Conservation (phyloP, 2,797 vertebrate species). For the Limnodromus scolopaceus region DNA sequence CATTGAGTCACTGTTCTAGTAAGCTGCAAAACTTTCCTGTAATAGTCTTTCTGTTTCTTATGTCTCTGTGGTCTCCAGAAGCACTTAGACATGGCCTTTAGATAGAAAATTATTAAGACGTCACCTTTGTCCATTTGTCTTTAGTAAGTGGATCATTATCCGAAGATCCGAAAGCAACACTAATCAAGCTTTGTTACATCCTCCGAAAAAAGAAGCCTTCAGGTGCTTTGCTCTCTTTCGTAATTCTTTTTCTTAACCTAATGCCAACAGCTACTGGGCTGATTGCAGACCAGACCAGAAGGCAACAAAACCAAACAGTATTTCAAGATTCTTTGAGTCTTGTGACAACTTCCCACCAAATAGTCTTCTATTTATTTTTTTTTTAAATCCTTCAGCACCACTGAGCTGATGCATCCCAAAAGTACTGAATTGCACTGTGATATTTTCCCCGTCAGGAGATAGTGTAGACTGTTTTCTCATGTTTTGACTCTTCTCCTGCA, state of each 20-base stretch:
- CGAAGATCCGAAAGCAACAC: neutral
- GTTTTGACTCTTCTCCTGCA: neutral
- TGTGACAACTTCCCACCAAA: neutral
- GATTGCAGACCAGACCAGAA: neutral
- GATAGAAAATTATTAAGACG: neutral
- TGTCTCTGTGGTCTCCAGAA: neutral
- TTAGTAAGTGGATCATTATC: neutral
- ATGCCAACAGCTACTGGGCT: neutral
- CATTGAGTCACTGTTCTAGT: neutral
- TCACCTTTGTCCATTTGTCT: neutral
- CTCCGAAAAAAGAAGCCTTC: neutral
- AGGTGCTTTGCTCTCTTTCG: neutral
- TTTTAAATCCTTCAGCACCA: neutral
- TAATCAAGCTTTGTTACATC: neutral
- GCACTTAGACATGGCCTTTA: neutral
- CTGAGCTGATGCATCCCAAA: neutral
- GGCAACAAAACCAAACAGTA: neutral
- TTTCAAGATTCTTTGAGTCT: neutral
- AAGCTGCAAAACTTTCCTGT: neutral
- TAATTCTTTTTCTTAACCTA: neutral
- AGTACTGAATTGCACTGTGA: neutral
- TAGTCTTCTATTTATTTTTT: neutral
- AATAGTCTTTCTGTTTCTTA: neutral
- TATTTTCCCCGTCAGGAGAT: neutral
- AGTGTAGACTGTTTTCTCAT: neutral